Base-by-base conservation (phyloP, 1,140 invertebrate species). In the Aphelenchoides fujianensis region DNA sequence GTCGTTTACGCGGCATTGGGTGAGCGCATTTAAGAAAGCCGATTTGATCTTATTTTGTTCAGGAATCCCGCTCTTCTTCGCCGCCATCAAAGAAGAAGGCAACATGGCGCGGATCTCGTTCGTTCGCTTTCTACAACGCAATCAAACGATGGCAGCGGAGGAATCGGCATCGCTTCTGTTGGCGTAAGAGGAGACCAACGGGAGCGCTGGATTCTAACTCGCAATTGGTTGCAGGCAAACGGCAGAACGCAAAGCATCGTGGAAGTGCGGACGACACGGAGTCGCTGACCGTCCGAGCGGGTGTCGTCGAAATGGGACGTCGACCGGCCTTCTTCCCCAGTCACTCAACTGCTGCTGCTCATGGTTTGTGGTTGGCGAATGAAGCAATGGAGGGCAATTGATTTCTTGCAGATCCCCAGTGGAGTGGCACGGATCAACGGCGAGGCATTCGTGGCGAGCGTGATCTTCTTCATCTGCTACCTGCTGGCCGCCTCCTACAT, bases 1-100 rank as follows among this genome's bases (percentile, higher is more conserved):
- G 70, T 84, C 12, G 52, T 82, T n/a, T 82, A 84, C 57, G 82
- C 64, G 2, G 69, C 69, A 12, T 67, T 82, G 36, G 82, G 73
- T 71, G n/a, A n/a, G n/a, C n/a, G n/a, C n/a, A 76, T 48, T 27
- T 55, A 37, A 37, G 37, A 32, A 72, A 52, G 28, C 12, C 9
- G 0, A 28, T 3, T 19, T 71, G 28, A 2, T 35, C 35, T 5
- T 12, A 68, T 61, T 61, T 41, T 69, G n/a, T 35, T 31, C 32
- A 69, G 72, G 81, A 35, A 81, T 82, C 70, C 77, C 82, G 9
- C 55, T 82, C 54, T 82, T 84, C 70, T 82, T 82, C 54, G 82
- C 82, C 12, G 84, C 84, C 41, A 71, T 82, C 16, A 82, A 82
- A 61, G 80, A 82, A 70, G 82, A 79, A 62, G 82, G 80, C 3